Conservation (phyloP, 2,888 invertebrate species). For the Endotricha flammealis region DNA sequence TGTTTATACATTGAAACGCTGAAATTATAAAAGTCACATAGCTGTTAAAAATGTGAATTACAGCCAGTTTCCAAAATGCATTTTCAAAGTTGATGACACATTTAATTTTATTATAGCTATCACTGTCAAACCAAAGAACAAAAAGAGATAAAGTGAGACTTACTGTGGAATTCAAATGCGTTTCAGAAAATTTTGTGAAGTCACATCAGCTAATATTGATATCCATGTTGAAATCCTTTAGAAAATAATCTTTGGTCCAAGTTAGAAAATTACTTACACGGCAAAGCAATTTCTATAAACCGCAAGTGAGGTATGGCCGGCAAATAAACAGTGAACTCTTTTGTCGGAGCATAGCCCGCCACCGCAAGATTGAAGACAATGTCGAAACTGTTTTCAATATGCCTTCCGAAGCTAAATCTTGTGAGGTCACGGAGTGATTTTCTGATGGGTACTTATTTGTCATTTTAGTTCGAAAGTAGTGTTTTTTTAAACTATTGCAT, state of each 20-base stretch:
- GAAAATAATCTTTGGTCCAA: slow-evolving; percentile 51
- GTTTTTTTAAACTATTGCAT: too few species aligned
- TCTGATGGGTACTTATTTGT: too few species aligned
- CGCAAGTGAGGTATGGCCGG: slow-evolving; percentile 60
- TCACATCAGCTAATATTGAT: slow-evolving; percentile 24
- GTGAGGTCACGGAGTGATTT: slow-evolving; percentile 5
- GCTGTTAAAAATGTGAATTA: background rate
- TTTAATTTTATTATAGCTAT: too few species aligned
- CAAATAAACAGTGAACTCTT: slow-evolving; percentile 65
- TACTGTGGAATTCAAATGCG: background rate
- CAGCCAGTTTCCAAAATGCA: too few species aligned
- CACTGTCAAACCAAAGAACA: too few species aligned
- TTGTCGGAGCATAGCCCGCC: slow-evolving; percentile 51
- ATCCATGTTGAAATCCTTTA: slow-evolving; percentile 36
- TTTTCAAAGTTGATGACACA: too few species aligned
- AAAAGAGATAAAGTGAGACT: too few species aligned
- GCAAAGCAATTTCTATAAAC: slow-evolving; percentile 62
- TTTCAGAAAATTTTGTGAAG: background rate
- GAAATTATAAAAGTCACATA: too few species aligned
- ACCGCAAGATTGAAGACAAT: slow-evolving; percentile 67
- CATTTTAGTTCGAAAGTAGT: too few species aligned
- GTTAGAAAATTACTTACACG: slow-evolving; percentile 76
- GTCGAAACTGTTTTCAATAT: slow-evolving; percentile 11
- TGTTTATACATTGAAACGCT: too few species aligned
- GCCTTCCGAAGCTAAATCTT: slow-evolving; percentile 1